phyloP scores from a whole-genome alignment of 2,888 invertebrate species.

The Sphaerophoria taeniata region DNA sequence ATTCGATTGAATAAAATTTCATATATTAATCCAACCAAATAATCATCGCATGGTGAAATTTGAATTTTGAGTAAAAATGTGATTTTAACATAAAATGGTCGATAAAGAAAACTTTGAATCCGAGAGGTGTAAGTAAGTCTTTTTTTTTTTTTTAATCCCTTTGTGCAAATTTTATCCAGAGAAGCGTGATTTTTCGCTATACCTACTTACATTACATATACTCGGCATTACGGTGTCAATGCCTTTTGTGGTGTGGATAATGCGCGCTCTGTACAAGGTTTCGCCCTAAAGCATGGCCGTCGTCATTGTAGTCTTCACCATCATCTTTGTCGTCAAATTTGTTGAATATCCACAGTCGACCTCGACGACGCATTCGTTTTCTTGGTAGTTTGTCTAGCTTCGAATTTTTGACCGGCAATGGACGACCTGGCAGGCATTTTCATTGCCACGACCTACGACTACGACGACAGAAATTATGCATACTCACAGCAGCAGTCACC shows the following conservation, averaged over 20 bases:
- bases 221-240: conserved; percentile 65
- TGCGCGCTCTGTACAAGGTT: conserved; percentile 69
- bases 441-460: conserved; percentile 73
- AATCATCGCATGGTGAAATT: not conserved
- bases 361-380: conserved; percentile 39
- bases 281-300: conserved; percentile 63
- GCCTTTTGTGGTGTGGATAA: conserved; percentile 71
- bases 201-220: conserved; percentile 22
- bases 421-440: conserved; percentile 43
- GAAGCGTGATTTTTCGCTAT: conserved; percentile 67
- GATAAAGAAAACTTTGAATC: not conserved
- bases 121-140: conserved; percentile 1
- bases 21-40: conserved; percentile 7
- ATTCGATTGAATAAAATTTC: not conserved
- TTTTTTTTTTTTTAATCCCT: conserved; percentile 19
- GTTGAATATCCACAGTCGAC: conserved; percentile 15
- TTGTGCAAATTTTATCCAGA: conserved; percentile 15
- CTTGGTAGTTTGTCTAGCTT: conserved; percentile 63
- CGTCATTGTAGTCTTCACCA: conserved; percentile 59
- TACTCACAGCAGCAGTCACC: not conserved
- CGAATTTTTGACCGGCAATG: not conserved
- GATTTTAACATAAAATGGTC: conserved; percentile 21
- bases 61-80: conserved; percentile 5
- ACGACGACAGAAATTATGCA: not conserved
- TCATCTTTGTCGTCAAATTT: conserved; percentile 51